Conservation (phyloP, 1,140 invertebrate species). For the Pogonognathellus flavescens region DNA sequence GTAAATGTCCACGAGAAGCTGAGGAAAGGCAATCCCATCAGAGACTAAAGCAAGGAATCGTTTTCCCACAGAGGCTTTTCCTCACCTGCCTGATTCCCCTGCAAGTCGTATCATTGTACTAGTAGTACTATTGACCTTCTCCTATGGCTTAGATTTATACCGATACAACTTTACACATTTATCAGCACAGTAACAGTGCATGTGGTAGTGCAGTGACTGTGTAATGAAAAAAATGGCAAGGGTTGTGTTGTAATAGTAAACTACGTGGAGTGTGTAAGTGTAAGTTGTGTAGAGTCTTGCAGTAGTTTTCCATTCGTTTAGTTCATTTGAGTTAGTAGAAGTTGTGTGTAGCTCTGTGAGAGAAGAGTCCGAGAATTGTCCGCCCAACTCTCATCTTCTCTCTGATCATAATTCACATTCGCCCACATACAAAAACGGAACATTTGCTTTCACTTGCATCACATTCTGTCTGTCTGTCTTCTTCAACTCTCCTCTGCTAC, state of each 20-base stretch:
- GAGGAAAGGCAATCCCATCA: conserved; percentile 36
- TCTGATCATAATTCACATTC: conserved; percentile 36
- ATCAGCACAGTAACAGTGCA: not conserved
- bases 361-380: not conserved
- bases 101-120: not conserved
- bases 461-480: not conserved
- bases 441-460: not conserved
- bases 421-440: conserved; percentile 3
- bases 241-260: no score
- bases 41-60: conserved; percentile 23
- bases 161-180: conserved; percentile 13
- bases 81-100: conserved; percentile 40
- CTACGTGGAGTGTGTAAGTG: not conserved
- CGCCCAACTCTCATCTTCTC: conserved; percentile 31
- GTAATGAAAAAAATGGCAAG: no score
- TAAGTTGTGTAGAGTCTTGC: not conserved
- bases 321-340: not conserved
- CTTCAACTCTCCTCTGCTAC: not conserved
- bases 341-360: not conserved
- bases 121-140: not conserved
- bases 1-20: conserved; percentile 8
- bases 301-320: conserved; percentile 12
- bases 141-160: not conserved
- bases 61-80: conserved; percentile 46
- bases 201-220: not conserved